These are phyloP conservation scores for Acromyrmex echinatior DNA, from an alignment of 1,140 invertebrate genomes.

Conservation along the genomic window DNA sequence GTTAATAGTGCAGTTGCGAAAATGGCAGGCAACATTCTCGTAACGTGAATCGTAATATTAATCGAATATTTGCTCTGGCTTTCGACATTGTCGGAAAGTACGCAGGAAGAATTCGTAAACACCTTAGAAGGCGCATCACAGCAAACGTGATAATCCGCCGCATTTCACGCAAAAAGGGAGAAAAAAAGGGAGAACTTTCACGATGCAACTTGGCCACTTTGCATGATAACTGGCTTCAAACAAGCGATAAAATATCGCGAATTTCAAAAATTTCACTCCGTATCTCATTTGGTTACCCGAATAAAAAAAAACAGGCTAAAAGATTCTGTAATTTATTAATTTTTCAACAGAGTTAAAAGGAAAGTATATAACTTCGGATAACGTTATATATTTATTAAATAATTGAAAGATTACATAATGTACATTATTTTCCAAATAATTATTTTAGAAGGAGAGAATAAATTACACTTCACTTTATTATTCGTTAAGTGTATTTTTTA, in stretches of 20 bases:
- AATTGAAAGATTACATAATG: not conserved
- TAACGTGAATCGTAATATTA: conserved; percentile 49
- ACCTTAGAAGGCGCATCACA: conserved; percentile 42
- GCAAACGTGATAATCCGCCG: conserved; percentile 10
- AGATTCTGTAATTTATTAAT: conserved; percentile 22
- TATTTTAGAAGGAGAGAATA: not conserved
- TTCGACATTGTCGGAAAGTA: not conserved
- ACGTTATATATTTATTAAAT: no score
- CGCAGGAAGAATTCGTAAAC: conserved; percentile 8
- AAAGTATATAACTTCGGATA: no score
- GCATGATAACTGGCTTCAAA: conserved; percentile 29
- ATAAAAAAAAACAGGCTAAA: not conserved
- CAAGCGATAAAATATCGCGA: conserved; percentile 1
- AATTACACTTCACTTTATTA: not conserved
- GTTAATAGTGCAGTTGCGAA: conserved; percentile 30
- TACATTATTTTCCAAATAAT: not conserved
- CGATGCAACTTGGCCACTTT: conserved; percentile 36
- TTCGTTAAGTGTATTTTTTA: not conserved
- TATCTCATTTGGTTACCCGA: not conserved
- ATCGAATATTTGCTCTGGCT: not conserved
- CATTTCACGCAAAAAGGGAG: not conserved
- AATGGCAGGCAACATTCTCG: conserved; percentile 27
- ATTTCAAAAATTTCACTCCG: not conserved
- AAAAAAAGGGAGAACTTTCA: not conserved
- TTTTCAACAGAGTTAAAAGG: not conserved